Percentiles rank a stretch among this genome's conserved stretches.
These are phyloP conservation scores for Sinosuthora webbiana DNA, from an alignment of 2,113 vertebrate species.

Conservation along the genomic window DNA sequence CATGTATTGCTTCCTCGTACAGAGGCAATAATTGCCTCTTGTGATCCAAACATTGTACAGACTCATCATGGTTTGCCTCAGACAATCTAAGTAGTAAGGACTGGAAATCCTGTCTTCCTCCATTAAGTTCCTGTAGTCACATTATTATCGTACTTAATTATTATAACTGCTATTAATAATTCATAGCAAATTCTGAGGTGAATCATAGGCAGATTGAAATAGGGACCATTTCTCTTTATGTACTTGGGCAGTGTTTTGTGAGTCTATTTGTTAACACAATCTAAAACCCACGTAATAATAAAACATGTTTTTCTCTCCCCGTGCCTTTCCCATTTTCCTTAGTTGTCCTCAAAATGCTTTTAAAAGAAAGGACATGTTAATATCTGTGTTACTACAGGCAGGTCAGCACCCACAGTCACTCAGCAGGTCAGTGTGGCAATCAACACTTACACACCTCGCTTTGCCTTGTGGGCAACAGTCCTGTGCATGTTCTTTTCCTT, in stretches of 20 bases:
- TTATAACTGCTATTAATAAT: not conserved
- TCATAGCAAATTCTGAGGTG: not conserved
- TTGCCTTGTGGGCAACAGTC: fast-evolving
- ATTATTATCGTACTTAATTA: not conserved
- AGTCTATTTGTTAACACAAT: not conserved
- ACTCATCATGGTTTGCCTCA: not conserved
- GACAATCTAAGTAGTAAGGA: not conserved
- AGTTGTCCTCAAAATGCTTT: not conserved
- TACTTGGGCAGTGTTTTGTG: not conserved
- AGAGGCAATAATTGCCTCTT: not conserved
- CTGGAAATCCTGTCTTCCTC: not conserved
- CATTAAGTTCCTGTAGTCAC: not conserved
- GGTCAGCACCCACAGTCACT: not conserved
- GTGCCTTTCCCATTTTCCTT: not conserved
- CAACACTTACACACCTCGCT: not conserved
- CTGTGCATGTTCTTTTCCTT: fast-evolving
- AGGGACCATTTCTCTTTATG: not conserved
- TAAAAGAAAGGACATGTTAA: not conserved
- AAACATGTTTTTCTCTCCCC: not conserved
- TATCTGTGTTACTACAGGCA: not conserved
- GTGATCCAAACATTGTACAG: not conserved
- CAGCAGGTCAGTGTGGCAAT: not conserved
- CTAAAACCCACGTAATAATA: fast-evolving
- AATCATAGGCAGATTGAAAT: not conserved
- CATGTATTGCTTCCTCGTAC: not conserved